Evolutionary conservation across 2,888 invertebrate genomes (phyloP).

Genomic region (Brassicogethes aeneus): DNA sequence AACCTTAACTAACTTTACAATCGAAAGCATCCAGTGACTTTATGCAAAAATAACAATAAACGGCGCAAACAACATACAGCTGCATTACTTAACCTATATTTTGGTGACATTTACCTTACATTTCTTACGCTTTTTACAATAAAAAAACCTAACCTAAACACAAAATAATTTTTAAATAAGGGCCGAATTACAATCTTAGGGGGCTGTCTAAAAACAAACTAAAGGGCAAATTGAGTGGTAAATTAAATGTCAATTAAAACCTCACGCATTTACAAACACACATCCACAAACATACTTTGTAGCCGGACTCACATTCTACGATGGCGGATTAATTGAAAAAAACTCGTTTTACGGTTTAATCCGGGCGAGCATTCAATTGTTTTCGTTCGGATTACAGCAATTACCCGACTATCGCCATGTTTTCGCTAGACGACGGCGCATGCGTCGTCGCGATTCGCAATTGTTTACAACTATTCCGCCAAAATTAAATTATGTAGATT

Average conservation of each 20-base stretch:
- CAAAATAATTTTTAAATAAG: too few relatives aligned
- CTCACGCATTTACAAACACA: background rate
- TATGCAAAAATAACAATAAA: background rate
- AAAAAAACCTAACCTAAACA: too few relatives aligned
- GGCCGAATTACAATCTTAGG: too few relatives aligned
- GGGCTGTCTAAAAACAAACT: too few relatives aligned
- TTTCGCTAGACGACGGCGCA: background rate
- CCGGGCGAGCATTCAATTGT: slow-evolving; percentile 21
- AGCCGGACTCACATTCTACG: slow-evolving; percentile 21
- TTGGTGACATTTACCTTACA: background rate
- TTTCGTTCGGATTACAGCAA: slow-evolving; percentile 22
- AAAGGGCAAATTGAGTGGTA: background rate
- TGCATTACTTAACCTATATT: slow-evolving; percentile 1
- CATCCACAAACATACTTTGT: background rate
- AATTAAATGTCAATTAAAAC: background rate
- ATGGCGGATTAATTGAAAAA: slow-evolving; percentile 16
- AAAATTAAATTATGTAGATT: too few relatives aligned
- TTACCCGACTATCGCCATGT: slow-evolving; percentile 8
- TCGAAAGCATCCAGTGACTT: background rate
- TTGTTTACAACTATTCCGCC: background rate
- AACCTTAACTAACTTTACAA: background rate
- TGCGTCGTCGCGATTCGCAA: background rate
- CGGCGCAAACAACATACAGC: background rate
- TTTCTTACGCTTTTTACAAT: too few relatives aligned
- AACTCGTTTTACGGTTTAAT: slow-evolving; percentile 15